Evolutionary conservation across 2,888 invertebrate species (phyloP), one percentile per base, ranked within the genome.

Genomic region (Corbicula japonica): DNA sequence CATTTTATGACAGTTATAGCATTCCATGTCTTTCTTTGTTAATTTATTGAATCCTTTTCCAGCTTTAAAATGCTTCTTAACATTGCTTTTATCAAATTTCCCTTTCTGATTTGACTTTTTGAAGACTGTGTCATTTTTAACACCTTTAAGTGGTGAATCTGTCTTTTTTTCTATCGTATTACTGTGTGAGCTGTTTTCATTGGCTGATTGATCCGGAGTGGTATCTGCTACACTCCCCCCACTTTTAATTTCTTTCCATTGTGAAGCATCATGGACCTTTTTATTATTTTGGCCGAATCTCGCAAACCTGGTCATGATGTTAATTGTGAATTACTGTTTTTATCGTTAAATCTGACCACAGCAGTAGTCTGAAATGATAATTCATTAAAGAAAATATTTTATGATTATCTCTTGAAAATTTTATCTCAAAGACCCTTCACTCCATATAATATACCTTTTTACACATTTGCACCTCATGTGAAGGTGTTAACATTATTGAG

Each of bases 1-100:
- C 8, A 96, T 95, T 93, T 96, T 95, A 18, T 96, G 94, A 91
- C 97, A 97, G 86, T 97, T 96, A 90, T 96, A 97, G 91, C 97
- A 97, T n/a, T 63, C 96, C 96, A 56, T 28, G 38, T 56, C 50
- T 41, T n/a, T 46, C 10, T 26, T 74, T n/a, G 12, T 12, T 28
- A 54, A 18, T 23, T 5, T 66, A 52, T 35, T 23, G 35, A 23
- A 63, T 46, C 35, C 35, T n/a, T 28, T 32, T 30, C 30, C 12
- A 52, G 8, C 3, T 5, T 23, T n/a, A n/a, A n/a, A n/a, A n/a
- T n/a, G n/a, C n/a, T n/a, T n/a, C n/a, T 50, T 28, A 52, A 28
- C 18, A 23, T 32, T 46, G 10, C 48, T 50, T 34, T 73, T 76
- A 6, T 35, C 46, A 54, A 61, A 35, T 18, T 65, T 65, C 38